Conservation (phyloP, 2,888 invertebrate species). For the Perizoma affinitatum region DNA sequence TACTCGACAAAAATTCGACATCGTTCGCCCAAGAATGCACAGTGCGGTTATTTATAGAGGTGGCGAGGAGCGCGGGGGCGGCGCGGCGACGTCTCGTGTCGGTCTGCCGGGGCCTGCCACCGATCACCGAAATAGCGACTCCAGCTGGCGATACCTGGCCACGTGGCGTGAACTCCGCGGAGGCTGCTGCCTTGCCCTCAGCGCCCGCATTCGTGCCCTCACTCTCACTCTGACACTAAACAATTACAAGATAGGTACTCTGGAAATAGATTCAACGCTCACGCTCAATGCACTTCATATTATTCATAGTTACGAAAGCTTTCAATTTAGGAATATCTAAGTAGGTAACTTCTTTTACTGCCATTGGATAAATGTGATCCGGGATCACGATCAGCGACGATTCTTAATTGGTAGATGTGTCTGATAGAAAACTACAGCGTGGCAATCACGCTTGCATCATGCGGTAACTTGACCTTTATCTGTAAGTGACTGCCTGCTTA, state of each 20-base stretch:
- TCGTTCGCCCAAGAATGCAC: constrained; percentile 84
- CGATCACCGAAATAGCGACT: constrained; percentile 83
- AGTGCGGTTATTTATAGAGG: constrained; percentile 80
- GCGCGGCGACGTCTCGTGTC: constrained; percentile 81
- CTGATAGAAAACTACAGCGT: constrained; percentile 23
- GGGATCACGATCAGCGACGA: constrained; percentile 21
- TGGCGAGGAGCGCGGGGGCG: constrained; percentile 83
- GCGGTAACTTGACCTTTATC: constrained; percentile 26
- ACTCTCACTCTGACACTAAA: constrained; percentile 1
- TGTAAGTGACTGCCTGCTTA: constrained; percentile 6
- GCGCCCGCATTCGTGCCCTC: constrained; percentile 28
- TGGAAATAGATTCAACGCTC: neutral
- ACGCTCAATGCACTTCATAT: constrained; percentile 1
- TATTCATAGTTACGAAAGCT: neutral
- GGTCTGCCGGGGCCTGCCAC: constrained; percentile 86
- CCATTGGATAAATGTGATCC: constrained; percentile 13
- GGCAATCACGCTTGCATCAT: constrained; percentile 33
- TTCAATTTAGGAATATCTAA: too few species aligned
- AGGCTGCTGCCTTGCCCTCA: constrained; percentile 56
- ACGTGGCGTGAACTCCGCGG: constrained; percentile 68
- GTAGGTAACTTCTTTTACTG: neutral
- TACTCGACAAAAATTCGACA: constrained; percentile 85
- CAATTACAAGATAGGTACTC: constrained; percentile 5
- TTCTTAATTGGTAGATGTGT: constrained; percentile 4
- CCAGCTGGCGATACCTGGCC: constrained; percentile 82